phyloP scores from a whole-genome alignment of 2,113 vertebrate genomes.

The Bubalus kerabau region DNA sequence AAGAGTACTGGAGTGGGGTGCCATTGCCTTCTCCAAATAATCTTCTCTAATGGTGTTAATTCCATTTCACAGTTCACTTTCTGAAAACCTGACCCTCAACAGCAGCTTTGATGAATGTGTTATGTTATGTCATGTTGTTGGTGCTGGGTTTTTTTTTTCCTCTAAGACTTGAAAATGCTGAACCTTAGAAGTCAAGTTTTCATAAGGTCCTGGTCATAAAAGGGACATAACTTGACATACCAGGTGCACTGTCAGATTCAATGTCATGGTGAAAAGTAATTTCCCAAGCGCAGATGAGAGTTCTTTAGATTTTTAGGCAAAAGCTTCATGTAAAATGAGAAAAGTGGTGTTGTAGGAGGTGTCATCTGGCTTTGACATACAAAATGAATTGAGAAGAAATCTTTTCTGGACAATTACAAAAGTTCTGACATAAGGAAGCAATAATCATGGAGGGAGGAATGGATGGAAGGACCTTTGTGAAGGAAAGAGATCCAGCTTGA shows the following conservation, averaged over 20 bases:
- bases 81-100: not conserved
- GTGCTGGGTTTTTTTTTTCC: not conserved
- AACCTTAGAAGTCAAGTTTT: not conserved
- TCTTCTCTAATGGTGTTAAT: not conserved
- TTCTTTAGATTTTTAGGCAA: slow-evolving; percentile 24
- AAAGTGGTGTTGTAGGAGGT: not conserved
- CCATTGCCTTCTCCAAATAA: no score
- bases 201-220: not conserved
- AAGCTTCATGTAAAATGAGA: slow-evolving; percentile 6
- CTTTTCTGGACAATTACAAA: not conserved
- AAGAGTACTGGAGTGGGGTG: no score
- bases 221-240: not conserved
- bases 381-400: not conserved
- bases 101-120: not conserved
- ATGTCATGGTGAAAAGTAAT: slow-evolving; percentile 5
- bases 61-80: not conserved
- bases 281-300: not conserved
- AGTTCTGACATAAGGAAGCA: not conserved
- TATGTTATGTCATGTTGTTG: not conserved
- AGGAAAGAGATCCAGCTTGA: not conserved
- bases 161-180: not conserved
- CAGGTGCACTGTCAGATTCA: not conserved
- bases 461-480: not conserved
- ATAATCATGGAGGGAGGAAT: not conserved
- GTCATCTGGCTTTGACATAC: not conserved